A percentile compares a stretch with the other conserved stretches of the same genome.
phyloP scores from a whole-genome alignment of 2,797 vertebrate genomes.

The Acropternis orthonyx region DNA sequence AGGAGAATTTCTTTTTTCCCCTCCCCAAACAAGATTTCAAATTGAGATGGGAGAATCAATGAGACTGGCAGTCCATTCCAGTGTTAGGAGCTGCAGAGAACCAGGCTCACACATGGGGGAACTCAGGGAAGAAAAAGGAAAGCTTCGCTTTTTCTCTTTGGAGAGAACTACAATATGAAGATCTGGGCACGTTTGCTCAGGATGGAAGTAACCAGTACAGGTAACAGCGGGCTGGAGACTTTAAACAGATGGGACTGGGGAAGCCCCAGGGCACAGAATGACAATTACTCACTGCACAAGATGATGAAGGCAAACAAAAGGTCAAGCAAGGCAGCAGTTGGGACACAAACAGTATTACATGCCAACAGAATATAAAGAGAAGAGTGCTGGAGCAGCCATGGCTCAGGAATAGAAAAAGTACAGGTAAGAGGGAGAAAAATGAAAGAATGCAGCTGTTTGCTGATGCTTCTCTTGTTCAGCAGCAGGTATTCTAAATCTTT shows the following conservation, averaged over 20 bases:
- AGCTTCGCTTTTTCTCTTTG: background rate
- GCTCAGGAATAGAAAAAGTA: background rate
- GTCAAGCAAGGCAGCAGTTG: background rate
- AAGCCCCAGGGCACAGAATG: background rate
- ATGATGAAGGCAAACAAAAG: constrained; percentile 28
- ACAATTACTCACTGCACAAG: background rate
- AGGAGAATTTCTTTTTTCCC: background rate
- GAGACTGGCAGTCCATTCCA: background rate
- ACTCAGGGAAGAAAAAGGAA: background rate
- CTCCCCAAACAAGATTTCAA: background rate
- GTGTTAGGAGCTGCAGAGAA: background rate
- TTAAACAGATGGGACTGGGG: constrained; percentile 3
- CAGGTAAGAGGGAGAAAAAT: background rate
- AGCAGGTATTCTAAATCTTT: background rate
- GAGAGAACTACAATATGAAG: background rate
- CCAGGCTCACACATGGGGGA: background rate
- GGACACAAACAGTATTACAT: background rate
- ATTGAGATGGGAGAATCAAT: background rate
- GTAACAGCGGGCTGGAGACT: background rate
- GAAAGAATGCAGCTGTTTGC: background rate
- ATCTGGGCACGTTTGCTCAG: background rate
- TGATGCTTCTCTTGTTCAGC: background rate
- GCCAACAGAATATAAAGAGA: background rate
- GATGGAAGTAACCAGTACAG: background rate
- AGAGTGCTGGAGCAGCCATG: background rate